phyloP scores from a whole-genome alignment of 2,888 invertebrate species.

The Lycaena phlaeas region DNA sequence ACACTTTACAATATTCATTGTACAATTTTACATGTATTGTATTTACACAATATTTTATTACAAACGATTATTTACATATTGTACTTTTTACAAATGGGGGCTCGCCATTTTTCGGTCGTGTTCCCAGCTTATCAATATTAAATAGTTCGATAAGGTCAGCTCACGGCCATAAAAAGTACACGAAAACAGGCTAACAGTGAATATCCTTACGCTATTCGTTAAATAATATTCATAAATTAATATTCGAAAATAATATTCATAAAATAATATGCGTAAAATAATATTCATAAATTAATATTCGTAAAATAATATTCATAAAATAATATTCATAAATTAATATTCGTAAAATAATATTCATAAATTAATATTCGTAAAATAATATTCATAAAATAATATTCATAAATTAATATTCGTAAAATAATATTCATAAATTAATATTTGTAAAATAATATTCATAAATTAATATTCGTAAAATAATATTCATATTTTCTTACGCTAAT shows the following conservation, averaged over 20 bases:
- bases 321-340: slow-evolving; percentile 19
- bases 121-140: slow-evolving; percentile 35
- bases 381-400: slow-evolving; percentile 6
- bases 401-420: slow-evolving; percentile 19
- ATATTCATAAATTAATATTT: slow-evolving; percentile 9
- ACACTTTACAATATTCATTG: slow-evolving; percentile 1
- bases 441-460: slow-evolving; percentile 4
- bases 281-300: slow-evolving; percentile 20
- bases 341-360: slow-evolving; percentile 13
- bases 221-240: slow-evolving; percentile 13
- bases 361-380: no score
- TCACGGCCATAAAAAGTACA: background rate
- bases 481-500: slow-evolving; percentile 3
- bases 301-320: slow-evolving; percentile 10
- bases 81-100: slow-evolving; percentile 63
- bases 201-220: background rate
- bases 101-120: slow-evolving; percentile 53
- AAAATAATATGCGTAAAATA: slow-evolving; percentile 3
- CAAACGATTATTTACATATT: slow-evolving; percentile 14
- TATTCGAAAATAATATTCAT: slow-evolving; percentile 16
- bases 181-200: slow-evolving; percentile 13
- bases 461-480: slow-evolving; percentile 10
- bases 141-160: slow-evolving; percentile 1
- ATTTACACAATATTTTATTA: background rate
- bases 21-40: background rate